Conservation (phyloP, 2,113 vertebrate species). For the Gila orcuttii region DNA sequence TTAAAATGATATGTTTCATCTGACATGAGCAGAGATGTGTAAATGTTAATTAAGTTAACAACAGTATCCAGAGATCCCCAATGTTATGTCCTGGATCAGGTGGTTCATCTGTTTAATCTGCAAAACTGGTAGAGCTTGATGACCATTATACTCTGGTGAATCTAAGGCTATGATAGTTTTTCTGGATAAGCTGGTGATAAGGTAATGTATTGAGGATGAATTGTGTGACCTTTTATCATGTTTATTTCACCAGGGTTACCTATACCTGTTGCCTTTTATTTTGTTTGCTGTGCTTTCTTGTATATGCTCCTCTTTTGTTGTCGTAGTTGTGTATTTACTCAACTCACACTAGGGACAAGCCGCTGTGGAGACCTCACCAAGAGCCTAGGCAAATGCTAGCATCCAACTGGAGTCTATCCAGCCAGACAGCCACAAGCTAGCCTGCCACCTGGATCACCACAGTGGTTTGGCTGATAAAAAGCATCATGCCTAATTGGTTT, state of each 20-base stretch:
- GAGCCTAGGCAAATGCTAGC: conserved; percentile 34
- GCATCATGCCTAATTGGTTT: conserved; percentile 52
- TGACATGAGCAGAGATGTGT: neutral
- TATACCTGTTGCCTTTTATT: neutral
- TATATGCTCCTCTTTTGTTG: neutral
- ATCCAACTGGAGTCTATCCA: conserved; percentile 50
- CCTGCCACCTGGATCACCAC: conserved; percentile 45
- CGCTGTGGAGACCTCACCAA: conserved; percentile 39
- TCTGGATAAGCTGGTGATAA: neutral
- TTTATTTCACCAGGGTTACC: neutral
- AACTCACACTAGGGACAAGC: conserved; percentile 16
- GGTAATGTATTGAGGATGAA: neutral
- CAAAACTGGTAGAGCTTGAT: neutral
- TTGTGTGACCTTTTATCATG: neutral
- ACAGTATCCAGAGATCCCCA: no score
- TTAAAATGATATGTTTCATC: neutral
- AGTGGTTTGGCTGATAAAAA: conserved; percentile 55
- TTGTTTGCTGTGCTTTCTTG: neutral
- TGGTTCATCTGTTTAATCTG: neutral
- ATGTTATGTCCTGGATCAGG: neutral
- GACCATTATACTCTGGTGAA: no score
- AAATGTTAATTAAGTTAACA: neutral
- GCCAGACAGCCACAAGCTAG: conserved; percentile 38
- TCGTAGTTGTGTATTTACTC: neutral
- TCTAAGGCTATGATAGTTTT: no score